Evolutionary conservation across 2,888 invertebrate genomes (phyloP).

Genomic region (Eilema griseolum): DNA sequence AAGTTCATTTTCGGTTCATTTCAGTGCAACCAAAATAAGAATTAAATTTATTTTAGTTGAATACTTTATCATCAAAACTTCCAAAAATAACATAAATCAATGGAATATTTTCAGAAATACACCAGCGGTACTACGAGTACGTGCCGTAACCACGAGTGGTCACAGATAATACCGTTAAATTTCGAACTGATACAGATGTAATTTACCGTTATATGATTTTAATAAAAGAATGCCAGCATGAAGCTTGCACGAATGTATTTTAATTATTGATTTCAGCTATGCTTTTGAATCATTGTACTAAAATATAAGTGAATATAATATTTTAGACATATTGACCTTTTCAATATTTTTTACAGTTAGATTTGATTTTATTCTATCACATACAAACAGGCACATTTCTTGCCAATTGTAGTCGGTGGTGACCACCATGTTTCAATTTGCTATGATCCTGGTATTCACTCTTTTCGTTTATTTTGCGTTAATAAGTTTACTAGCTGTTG

Average conservation of each 20-base stretch:
- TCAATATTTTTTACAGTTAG: no score
- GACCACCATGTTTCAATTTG: no score
- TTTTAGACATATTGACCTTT: no score
- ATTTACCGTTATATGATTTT: constrained; percentile 55
- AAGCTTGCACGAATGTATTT: constrained; percentile 33
- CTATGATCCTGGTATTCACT: no score
- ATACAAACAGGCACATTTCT: no score
- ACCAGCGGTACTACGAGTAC: constrained; percentile 9
- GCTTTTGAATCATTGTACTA: constrained; percentile 23
- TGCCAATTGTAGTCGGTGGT: no score
- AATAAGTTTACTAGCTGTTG: no score
- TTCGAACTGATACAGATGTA: constrained; percentile 48
- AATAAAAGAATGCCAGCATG: constrained; percentile 39
- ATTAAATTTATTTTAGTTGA: background rate
- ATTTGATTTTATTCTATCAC: no score
- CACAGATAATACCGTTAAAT: constrained; percentile 44
- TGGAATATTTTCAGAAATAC: constrained; percentile 23
- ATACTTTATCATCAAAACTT: background rate
- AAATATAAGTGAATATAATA: background rate
- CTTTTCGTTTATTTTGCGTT: no score
- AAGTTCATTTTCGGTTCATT: no score
- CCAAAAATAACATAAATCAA: constrained; percentile 30
- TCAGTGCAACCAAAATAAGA: no score
- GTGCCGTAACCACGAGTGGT: constrained; percentile 32
- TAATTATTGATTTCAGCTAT: constrained; percentile 45